A percentile compares a stretch with the other conserved stretches of the same genome.
These are phyloP conservation scores for Plodia interpunctella DNA, from an alignment of 1,140 invertebrate species.

Conservation along the genomic window DNA sequence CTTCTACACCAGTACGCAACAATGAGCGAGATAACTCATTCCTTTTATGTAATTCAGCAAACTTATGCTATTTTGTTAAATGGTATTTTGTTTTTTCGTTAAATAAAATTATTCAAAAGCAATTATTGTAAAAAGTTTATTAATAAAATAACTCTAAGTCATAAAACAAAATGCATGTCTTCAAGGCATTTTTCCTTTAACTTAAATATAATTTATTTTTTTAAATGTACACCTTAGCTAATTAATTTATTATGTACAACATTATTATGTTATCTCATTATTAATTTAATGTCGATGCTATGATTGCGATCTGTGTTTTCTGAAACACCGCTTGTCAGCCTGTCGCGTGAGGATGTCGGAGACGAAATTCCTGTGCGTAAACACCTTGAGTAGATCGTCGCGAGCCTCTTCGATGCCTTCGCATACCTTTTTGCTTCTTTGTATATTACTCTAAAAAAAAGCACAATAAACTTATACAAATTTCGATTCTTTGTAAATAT, in stretches of 20 bases:
- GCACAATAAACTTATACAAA: too few relatives aligned
- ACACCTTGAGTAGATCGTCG: conserved; percentile 90
- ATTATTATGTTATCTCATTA: conserved; percentile 32
- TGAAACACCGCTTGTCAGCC: conserved; percentile 92
- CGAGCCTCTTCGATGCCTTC: conserved; percentile 94
- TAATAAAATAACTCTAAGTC: conserved; percentile 41
- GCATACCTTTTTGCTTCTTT: conserved; percentile 93
- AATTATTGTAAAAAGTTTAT: conserved; percentile 18
- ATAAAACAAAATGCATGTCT: conserved; percentile 41
- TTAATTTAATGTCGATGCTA: conserved; percentile 37
- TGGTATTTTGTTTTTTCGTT: too few relatives aligned
- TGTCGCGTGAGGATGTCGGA: conserved; percentile 93
- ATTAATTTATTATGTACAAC: conserved; percentile 33
- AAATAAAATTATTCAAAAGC: neutral
- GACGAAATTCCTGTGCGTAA: conserved; percentile 93
- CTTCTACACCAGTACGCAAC: too few relatives aligned
- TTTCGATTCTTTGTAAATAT: too few relatives aligned
- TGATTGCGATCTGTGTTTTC: conserved; percentile 83
- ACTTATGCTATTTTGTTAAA: too few relatives aligned
- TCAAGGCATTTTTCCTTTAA: conserved; percentile 32
- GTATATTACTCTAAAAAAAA: conserved; percentile 89
- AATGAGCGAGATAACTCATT: too few relatives aligned
- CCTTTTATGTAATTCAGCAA: too few relatives aligned
- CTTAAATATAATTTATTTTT: conserved; percentile 29
- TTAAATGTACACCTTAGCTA: conserved; percentile 28